phyloP scores from a whole-genome alignment of 2,797 vertebrate genomes.

The Pelobates cultripes region DNA sequence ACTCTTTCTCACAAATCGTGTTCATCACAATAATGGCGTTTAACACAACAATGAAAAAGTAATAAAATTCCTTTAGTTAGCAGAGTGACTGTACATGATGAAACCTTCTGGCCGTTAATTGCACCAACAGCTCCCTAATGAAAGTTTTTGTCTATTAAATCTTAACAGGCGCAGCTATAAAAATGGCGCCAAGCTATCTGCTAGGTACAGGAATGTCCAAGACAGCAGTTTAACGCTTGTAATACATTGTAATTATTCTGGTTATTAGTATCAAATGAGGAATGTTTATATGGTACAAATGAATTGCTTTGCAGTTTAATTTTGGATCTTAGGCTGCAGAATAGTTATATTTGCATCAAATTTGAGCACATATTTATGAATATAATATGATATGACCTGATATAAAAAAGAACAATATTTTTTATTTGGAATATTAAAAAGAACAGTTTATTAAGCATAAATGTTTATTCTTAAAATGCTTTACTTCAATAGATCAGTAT shows the following conservation, averaged over 20 bases:
- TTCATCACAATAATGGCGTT: constrained; percentile 55
- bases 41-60: constrained; percentile 57
- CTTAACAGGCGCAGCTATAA: constrained; percentile 80
- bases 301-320: constrained; percentile 37
- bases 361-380: neutral
- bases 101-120: constrained; percentile 80
- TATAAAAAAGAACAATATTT: neutral
- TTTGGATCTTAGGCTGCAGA: constrained; percentile 12
- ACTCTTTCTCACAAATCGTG: constrained; percentile 43
- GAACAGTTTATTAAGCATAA: neutral
- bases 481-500: neutral
- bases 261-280: constrained; percentile 54
- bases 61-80: constrained; percentile 56
- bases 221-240: constrained; percentile 69
- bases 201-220: constrained; percentile 70
- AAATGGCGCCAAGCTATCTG: constrained; percentile 77
- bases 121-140: constrained; percentile 77
- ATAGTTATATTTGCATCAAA: neutral
- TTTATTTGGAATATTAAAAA: constrained; percentile 3
- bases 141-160: constrained; percentile 81
- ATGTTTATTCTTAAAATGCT: neutral
- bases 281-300: constrained; percentile 52
- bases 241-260: constrained; percentile 67
- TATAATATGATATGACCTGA: constrained; percentile 4
- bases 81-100: constrained; percentile 62